phyloP scores from a whole-genome alignment of 2,888 invertebrate species.

The Sepioteuthis lessoniana region DNA sequence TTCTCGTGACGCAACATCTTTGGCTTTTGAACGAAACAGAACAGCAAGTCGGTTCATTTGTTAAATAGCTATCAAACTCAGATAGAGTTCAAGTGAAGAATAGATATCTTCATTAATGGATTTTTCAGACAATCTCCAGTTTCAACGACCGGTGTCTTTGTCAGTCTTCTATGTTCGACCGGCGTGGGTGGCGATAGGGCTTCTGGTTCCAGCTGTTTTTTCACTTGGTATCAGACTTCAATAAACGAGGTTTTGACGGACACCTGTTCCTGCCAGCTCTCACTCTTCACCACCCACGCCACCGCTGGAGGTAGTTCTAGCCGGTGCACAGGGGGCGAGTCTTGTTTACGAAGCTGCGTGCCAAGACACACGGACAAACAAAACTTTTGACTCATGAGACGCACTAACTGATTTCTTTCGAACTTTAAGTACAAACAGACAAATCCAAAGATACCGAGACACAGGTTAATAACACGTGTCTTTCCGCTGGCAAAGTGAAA shows the following conservation, averaged over 20 bases:
- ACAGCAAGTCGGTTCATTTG: neutral
- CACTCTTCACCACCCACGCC: neutral
- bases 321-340: neutral
- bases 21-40: neutral
- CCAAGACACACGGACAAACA: constrained; percentile 33
- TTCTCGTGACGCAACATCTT: neutral
- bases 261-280: constrained; percentile 12
- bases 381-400: neutral
- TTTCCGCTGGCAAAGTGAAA: constrained; percentile 33
- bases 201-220: neutral
- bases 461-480: constrained; percentile 14
- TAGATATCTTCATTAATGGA: constrained; percentile 14
- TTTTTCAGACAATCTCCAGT: constrained; percentile 33
- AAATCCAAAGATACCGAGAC: neutral
- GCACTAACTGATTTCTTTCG: neutral
- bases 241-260: constrained; percentile 16
- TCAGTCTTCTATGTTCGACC: neutral
- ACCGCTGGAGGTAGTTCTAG: constrained; percentile 33
- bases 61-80: neutral
- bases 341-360: neutral
- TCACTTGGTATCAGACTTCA: constrained; percentile 11
- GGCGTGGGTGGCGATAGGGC: neutral
- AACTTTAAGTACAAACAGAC: constrained; percentile 33
- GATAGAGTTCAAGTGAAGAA: neutral
- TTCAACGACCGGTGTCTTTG: neutral